These are phyloP conservation scores for Hemitrygon akajei DNA, from an alignment of 2,797 vertebrate species.

Conservation along the genomic window DNA sequence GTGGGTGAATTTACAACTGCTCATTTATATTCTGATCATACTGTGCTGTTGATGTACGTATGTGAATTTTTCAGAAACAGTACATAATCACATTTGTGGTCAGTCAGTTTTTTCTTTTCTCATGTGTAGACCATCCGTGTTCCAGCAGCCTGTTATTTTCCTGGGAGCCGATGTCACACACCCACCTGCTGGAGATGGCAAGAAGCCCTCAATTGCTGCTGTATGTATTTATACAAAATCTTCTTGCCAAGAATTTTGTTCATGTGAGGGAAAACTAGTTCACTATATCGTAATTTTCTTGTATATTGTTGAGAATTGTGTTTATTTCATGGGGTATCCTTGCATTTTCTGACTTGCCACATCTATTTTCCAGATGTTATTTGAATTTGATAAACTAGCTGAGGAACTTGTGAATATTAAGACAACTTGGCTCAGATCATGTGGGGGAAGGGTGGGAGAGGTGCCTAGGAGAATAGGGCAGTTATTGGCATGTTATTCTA, in stretches of 20 bases:
- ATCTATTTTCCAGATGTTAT: background rate
- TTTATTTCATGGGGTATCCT: background rate
- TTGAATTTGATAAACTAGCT: background rate
- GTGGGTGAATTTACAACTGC: background rate
- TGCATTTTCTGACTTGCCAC: background rate
- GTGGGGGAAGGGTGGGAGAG: background rate
- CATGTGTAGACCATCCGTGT: slow-evolving; percentile 77
- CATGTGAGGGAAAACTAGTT: background rate
- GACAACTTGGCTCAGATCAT: background rate
- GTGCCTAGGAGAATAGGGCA: background rate
- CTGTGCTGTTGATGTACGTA: background rate
- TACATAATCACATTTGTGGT: background rate
- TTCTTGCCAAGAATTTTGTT: background rate
- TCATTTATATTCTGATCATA: background rate
- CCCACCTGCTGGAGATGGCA: slow-evolving; percentile 93
- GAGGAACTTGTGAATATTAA: background rate
- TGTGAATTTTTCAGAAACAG: background rate
- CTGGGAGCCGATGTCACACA: slow-evolving; percentile 96
- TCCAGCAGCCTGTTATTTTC: slow-evolving; percentile 98
- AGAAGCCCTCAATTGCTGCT: slow-evolving; percentile 96
- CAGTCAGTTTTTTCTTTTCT: slow-evolving; percentile 43
- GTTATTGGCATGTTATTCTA: background rate
- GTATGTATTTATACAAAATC: slow-evolving; percentile 58
- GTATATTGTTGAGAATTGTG: background rate
- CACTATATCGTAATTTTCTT: too few species aligned